A percentile compares a stretch with the other conserved stretches of the same genome.
Conservation (phyloP, 2,888 invertebrate genomes). For the Callosobruchus maculatus region DNA sequence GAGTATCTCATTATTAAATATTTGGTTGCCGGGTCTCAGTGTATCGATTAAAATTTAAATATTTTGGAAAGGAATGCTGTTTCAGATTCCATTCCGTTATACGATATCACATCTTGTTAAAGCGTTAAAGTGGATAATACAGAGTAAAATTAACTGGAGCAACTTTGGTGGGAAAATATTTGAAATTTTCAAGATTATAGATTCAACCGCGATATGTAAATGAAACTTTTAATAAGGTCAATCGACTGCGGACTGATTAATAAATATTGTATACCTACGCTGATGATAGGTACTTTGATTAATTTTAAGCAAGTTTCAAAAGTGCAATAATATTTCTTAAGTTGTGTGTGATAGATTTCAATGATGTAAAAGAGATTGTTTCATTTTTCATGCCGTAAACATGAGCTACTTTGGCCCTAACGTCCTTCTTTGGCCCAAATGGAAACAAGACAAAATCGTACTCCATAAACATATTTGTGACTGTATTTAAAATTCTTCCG, state of each 20-base stretch:
- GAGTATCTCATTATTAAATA: background rate
- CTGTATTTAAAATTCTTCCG: too few species aligned
- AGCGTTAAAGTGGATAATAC: background rate
- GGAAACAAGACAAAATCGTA: too few species aligned
- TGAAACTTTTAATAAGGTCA: background rate
- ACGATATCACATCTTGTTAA: background rate
- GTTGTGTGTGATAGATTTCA: too few species aligned
- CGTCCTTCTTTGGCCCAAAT: too few species aligned
- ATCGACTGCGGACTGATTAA: background rate
- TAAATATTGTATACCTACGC: too few species aligned
- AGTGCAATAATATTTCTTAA: too few species aligned
- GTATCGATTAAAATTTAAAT: background rate
- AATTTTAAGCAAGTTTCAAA: too few species aligned
- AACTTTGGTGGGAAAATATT: background rate
- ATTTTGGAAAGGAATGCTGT: background rate
- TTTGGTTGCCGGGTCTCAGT: background rate
- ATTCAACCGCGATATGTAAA: background rate
- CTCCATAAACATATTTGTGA: too few species aligned
- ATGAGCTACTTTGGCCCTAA: too few species aligned
- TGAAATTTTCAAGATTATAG: background rate
- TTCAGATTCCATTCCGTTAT: background rate
- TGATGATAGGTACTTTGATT: too few species aligned
- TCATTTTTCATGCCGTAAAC: too few species aligned
- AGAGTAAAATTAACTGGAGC: background rate
- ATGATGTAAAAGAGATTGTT: too few species aligned